Evolutionary conservation across 2,888 invertebrate species (phyloP), one percentile per base, ranked within the genome.

Genomic region (Heliconius hortense): DNA sequence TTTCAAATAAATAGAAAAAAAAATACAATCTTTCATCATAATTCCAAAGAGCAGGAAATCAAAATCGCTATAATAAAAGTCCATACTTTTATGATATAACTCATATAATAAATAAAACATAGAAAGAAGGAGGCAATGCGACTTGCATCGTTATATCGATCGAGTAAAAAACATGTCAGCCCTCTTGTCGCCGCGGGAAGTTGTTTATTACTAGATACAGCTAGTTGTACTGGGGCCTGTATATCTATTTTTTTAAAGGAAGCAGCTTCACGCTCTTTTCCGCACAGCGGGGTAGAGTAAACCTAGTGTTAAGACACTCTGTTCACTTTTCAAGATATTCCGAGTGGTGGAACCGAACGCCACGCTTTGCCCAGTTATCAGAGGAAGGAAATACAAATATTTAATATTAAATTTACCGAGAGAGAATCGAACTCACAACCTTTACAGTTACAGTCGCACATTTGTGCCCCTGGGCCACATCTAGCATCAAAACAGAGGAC

Each of bases 121-220:
- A 18, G 60, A 39, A 71, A 24, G 43, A 39, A 59, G 59, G 43
- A 48, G 48, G 48, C 60, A 71, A 71, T 62, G 71, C 26, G 15
- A 43, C 59, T 39, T 71, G 71, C 71, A 71, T 60, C 71, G 71
- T 62, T 69, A 69, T 69, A 56, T 56, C n/a, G 56, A 56, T 69
- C 69, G 31, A 69, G 69, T 53, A 69, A 71, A 71, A 71, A 71
- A 71, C 71, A 71, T 43, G 71, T 39, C 71, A 71, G 60, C 43
- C 43, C 71, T 39, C 71, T 71, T 26, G 71, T 71, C 71, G 71
- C 71, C 60, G 53, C 28, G 60, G 60, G 60, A 71, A 71, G 21
- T 28, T 71, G 21, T 71, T 39, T 59, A 60, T 60, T 62, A 71
- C 60, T 62, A 71, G 59, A 59, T 71, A 70, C 18, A 66, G 39